phyloP scores from a whole-genome alignment of 2,888 invertebrate genomes.

The Pristionchus mayeri region DNA sequence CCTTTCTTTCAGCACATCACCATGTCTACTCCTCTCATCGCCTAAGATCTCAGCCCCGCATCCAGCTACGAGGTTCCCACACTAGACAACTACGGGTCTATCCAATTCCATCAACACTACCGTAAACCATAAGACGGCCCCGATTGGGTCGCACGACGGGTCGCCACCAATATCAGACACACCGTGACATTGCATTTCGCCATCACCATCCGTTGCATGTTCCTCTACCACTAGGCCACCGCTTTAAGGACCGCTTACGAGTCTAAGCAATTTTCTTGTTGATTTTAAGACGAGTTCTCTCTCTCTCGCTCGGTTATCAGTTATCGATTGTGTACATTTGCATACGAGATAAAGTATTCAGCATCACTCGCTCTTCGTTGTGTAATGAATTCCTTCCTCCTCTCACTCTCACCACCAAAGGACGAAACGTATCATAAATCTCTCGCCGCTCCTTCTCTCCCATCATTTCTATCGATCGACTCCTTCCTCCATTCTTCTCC shows the following conservation, averaged over 20 bases:
- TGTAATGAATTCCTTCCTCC: conserved; percentile 41
- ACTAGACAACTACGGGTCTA: conserved; percentile 35
- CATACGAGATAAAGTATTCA: conserved; percentile 29
- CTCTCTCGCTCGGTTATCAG: conserved; percentile 29
- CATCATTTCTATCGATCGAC: conserved; percentile 21
- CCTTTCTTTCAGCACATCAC: not conserved
- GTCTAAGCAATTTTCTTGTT: conserved; percentile 35
- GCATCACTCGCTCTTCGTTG: not conserved
- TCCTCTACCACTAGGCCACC: not conserved
- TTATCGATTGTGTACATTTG: conserved; percentile 2
- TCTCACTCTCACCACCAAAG: conserved; percentile 45
- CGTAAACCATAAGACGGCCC: not conserved
- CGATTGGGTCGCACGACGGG: conserved; percentile 24
- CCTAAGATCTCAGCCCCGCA: not conserved
- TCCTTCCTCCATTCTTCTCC: conserved; percentile 13
- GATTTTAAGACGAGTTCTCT: not conserved
- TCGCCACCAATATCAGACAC: not conserved
- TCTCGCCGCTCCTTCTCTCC: not conserved
- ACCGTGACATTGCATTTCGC: conserved; percentile 23
- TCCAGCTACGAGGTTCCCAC: not conserved
- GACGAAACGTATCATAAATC: conserved; percentile 43
- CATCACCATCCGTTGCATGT: conserved; percentile 5
- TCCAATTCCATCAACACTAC: conserved; percentile 14
- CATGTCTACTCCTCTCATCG: conserved; percentile 40
- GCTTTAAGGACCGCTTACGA: conserved; percentile 43